These are phyloP conservation scores for Mesoligia furuncula DNA, from an alignment of 2,888 invertebrate genomes.

Conservation along the genomic window DNA sequence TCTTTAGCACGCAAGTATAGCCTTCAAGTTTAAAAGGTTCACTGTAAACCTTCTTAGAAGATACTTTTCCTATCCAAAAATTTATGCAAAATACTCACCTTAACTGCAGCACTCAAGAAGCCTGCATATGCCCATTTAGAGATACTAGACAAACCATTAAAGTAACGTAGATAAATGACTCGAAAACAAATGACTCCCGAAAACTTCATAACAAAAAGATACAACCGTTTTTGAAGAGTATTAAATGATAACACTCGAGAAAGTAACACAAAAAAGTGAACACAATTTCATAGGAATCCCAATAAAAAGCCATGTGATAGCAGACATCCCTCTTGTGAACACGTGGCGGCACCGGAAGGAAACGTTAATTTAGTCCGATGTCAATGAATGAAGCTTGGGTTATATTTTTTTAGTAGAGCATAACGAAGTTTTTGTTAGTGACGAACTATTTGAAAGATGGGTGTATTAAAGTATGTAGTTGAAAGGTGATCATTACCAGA, in stretches of 20 bases:
- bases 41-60: slow-evolving; percentile 1
- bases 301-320: slow-evolving; percentile 63
- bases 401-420: slow-evolving; percentile 46
- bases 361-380: slow-evolving; percentile 74
- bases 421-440: slow-evolving; percentile 49
- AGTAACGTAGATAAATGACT: background rate
- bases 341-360: slow-evolving; percentile 80
- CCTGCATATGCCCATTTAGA: background rate
- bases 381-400: slow-evolving; percentile 69
- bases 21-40: background rate
- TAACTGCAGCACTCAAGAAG: background rate
- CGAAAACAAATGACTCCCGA: slow-evolving; percentile 5
- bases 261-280: slow-evolving; percentile 55
- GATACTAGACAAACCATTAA: background rate
- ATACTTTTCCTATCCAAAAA: background rate
- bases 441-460: slow-evolving; percentile 28
- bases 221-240: slow-evolving; percentile 47
- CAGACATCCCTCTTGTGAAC: slow-evolving; percentile 70
- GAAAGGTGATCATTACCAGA: slow-evolving; percentile 18
- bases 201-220: slow-evolving; percentile 23
- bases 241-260: slow-evolving; percentile 44
- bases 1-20: background rate
- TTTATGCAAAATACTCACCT: background rate
- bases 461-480: slow-evolving; percentile 3
- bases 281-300: slow-evolving; percentile 67